A percentile compares a stretch with the other conserved stretches of the same genome.
phyloP scores from a whole-genome alignment of 2,888 invertebrate species.

The Tigriopus californicus region DNA sequence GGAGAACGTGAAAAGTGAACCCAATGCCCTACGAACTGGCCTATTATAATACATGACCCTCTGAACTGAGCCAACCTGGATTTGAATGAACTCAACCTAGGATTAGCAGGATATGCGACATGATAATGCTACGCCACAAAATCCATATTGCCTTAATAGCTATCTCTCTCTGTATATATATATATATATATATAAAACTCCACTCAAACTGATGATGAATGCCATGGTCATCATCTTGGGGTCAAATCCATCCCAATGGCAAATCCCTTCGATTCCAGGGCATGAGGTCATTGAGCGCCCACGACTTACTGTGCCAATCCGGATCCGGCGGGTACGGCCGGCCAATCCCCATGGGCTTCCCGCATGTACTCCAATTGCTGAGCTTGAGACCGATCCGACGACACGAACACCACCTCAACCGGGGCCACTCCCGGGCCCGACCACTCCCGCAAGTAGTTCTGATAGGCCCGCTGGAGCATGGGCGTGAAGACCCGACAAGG shows the following conservation, averaged over 20 bases:
- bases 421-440: neutral
- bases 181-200: too few species aligned
- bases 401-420: slow-evolving; percentile 30
- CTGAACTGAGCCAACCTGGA: too few species aligned
- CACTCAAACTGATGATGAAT: too few species aligned
- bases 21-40: too few species aligned
- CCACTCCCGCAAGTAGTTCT: neutral
- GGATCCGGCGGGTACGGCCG: slow-evolving; percentile 26
- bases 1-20: slow-evolving; percentile 3
- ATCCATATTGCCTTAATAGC: too few species aligned
- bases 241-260: too few species aligned
- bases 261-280: neutral
- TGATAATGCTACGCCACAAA: too few species aligned
- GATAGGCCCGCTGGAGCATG: slow-evolving; percentile 28
- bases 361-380: slow-evolving; percentile 27
- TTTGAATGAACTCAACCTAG: too few species aligned
- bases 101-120: too few species aligned
- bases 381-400: slow-evolving; percentile 28
- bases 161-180: too few species aligned
- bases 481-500: slow-evolving; percentile 33
- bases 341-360: slow-evolving; percentile 31
- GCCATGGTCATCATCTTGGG: too few species aligned
- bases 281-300: neutral
- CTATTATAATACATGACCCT: too few species aligned
- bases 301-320: slow-evolving; percentile 22